Conservation (phyloP, 2,888 invertebrate genomes). For the Erannis defoliaria region DNA sequence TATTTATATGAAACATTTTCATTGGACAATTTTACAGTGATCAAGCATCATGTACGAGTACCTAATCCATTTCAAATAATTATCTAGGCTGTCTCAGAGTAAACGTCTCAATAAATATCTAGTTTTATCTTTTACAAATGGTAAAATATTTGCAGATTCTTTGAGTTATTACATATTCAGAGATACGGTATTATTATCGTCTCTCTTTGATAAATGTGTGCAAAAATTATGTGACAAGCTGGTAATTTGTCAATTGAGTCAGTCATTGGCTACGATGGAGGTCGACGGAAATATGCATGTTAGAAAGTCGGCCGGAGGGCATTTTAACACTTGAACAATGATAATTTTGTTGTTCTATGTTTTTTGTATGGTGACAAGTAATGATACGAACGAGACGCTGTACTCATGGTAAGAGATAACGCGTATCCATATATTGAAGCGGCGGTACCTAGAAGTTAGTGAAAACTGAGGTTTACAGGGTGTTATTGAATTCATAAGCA, state of each 20-base stretch:
- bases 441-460: no score
- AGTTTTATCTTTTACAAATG: background rate
- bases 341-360: no score
- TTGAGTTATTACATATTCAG: background rate
- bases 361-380: no score
- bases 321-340: background rate
- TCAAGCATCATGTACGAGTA: background rate
- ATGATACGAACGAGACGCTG: no score
- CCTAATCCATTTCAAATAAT: background rate
- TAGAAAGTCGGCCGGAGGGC: slow-evolving; percentile 18
- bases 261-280: slow-evolving; percentile 11
- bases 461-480: no score
- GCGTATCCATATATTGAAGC: no score
- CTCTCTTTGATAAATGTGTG: slow-evolving; percentile 9
- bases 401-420: no score
- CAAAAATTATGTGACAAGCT: slow-evolving; percentile 4
- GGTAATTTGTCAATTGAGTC: slow-evolving; percentile 6
- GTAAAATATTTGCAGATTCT: background rate
- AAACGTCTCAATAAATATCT: slow-evolving; percentile 1
- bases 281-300: slow-evolving; percentile 6
- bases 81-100: background rate
- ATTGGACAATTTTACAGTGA: background rate
- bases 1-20: background rate
- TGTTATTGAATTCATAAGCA: no score
- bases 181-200: background rate